phyloP scores from a whole-genome alignment of 2,888 invertebrate genomes.

The Tolmerus cingulatus region DNA sequence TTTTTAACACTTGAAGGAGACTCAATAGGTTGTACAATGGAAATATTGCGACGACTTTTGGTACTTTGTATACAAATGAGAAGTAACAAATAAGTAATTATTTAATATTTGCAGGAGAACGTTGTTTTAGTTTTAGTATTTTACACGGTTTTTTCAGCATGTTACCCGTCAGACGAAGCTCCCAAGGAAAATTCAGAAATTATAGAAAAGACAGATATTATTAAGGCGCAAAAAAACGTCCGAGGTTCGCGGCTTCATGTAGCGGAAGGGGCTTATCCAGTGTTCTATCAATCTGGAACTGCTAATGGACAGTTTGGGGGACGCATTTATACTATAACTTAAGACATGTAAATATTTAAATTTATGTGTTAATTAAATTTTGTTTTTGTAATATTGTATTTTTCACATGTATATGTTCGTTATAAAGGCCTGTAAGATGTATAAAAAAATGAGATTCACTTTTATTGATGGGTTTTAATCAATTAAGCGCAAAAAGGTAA shows the following conservation, averaged over 20 bases:
- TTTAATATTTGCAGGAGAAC: not conserved
- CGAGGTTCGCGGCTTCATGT: conserved; percentile 40
- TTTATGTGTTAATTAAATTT: not conserved
- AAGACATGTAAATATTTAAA: not conserved
- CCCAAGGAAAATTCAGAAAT: not conserved
- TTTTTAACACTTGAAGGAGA: not conserved
- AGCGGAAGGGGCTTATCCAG: conserved; percentile 55
- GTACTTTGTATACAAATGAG: not conserved
- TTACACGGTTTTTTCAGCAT: not conserved
- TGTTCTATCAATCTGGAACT: conserved; percentile 54
- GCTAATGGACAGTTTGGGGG: conserved; percentile 54
- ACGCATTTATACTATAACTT: not conserved
- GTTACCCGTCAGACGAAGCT: not conserved
- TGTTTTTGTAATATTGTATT: too few species aligned
- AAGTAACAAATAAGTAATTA: not conserved
- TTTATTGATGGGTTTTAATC: too few species aligned
- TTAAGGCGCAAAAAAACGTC: not conserved
- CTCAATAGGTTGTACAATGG: not conserved
- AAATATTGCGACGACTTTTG: not conserved
- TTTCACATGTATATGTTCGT: too few species aligned
- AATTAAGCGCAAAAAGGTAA: too few species aligned
- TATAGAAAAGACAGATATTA: not conserved
- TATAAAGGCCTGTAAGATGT: too few species aligned
- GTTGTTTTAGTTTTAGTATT: not conserved
- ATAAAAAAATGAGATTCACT: too few species aligned